phyloP scores from a whole-genome alignment of 2,113 vertebrate species.

The Pseudorectes ferrugineus region DNA sequence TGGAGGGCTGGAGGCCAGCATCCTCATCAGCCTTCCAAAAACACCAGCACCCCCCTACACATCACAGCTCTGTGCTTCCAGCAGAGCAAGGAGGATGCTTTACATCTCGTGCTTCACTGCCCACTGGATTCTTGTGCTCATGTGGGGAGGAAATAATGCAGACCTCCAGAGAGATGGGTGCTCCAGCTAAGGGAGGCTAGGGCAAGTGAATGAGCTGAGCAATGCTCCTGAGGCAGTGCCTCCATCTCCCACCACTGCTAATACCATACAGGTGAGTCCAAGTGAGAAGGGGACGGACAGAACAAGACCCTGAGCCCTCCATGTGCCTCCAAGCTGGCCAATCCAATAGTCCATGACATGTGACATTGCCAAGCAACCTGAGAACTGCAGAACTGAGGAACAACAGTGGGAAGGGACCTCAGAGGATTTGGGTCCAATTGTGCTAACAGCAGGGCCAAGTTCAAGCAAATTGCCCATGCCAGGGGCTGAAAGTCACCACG shows the following conservation, averaged over 20 bases:
- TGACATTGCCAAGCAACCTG: neutral
- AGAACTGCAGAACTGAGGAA: neutral
- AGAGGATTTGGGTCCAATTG: neutral
- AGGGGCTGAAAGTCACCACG: neutral
- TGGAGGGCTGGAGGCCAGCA: neutral
- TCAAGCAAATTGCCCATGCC: neutral
- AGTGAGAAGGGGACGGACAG: neutral
- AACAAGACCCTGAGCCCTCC: neutral
- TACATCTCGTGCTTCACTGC: neutral
- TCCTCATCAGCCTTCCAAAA: neutral
- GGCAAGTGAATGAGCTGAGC: neutral
- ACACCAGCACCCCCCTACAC: neutral
- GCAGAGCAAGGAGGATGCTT: neutral
- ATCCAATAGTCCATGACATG: neutral
- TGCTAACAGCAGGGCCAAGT: neutral
- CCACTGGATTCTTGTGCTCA: rapidly evolving
- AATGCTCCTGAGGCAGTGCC: neutral
- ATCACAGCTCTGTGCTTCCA: neutral
- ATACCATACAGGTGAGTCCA: neutral
- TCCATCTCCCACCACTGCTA: neutral
- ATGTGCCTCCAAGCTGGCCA: neutral
- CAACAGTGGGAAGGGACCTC: neutral
- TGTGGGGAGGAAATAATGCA: rapidly evolving
- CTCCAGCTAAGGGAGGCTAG: neutral
- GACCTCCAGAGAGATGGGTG: neutral